Conservation (phyloP, 2,113 vertebrate genomes). For the Piaya cayana region DNA sequence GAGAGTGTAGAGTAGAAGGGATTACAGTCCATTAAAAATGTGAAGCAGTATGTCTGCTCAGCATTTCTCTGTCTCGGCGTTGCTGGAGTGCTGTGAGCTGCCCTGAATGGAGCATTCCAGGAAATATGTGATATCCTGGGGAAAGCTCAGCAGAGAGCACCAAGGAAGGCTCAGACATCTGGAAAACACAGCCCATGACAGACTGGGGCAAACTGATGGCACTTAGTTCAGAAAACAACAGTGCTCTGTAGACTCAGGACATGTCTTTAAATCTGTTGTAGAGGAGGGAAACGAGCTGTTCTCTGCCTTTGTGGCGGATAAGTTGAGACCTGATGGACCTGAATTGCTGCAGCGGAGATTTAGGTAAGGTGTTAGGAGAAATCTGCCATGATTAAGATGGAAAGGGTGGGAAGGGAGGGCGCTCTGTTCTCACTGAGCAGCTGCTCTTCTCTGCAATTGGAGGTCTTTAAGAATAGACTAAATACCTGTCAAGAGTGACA, state of each 20-base stretch:
- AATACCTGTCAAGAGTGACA: neutral
- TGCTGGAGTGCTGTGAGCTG: neutral
- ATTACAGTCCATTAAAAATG: neutral
- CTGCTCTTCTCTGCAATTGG: neutral
- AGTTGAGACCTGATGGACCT: neutral
- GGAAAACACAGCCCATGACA: neutral
- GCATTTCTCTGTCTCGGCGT: neutral
- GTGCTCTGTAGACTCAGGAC: neutral
- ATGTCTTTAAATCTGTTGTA: neutral
- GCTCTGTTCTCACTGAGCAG: neutral
- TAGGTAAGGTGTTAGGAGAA: neutral
- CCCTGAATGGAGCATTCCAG: fast-evolving
- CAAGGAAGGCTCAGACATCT: neutral
- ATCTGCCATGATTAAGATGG: neutral
- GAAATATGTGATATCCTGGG: neutral
- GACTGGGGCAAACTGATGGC: neutral
- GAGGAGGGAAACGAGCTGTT: neutral
- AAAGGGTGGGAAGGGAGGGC: neutral
- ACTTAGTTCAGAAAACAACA: neutral
- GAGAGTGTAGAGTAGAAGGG: neutral
- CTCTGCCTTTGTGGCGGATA: neutral
- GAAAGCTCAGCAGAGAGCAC: neutral
- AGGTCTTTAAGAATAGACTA: neutral
- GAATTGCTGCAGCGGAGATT: neutral
- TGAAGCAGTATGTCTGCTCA: neutral